Percentiles rank a stretch among this genome's conserved stretches.
These are phyloP conservation scores for Coracopsis vasa DNA, from an alignment of 2,113 vertebrate species.

Conservation along the genomic window DNA sequence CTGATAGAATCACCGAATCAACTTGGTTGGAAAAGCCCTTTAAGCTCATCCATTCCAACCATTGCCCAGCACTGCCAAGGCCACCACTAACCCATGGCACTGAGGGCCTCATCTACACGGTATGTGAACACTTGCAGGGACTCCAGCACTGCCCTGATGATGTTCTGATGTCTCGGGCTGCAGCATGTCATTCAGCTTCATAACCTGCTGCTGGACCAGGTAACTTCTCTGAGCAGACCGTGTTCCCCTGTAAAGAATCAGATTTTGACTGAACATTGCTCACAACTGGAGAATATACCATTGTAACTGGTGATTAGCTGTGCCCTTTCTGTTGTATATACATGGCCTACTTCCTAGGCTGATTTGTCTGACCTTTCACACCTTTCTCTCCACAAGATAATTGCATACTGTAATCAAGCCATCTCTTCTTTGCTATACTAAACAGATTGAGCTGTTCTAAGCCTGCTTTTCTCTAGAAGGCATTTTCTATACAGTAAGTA, in stretches of 20 bases:
- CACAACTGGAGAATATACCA: background rate
- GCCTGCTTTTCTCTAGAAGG: background rate
- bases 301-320: background rate
- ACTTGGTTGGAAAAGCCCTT: background rate
- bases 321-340: background rate
- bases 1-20: background rate
- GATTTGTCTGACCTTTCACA: background rate
- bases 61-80: background rate
- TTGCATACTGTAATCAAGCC: background rate
- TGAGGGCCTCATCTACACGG: background rate
- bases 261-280: background rate
- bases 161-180: background rate
- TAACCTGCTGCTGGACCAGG: background rate
- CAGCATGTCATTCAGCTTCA: background rate
- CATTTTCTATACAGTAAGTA: background rate
- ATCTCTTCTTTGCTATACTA: background rate
- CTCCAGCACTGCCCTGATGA: background rate
- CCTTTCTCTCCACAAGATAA: background rate
- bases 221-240: rapidly evolving
- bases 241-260: background rate
- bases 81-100: background rate
- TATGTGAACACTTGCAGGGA: background rate
- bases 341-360: background rate
- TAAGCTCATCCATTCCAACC: background rate
- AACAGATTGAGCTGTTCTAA: background rate